Evolutionary conservation across 2,888 invertebrate genomes (phyloP).

Genomic region (Coenonympha glycerion): DNA sequence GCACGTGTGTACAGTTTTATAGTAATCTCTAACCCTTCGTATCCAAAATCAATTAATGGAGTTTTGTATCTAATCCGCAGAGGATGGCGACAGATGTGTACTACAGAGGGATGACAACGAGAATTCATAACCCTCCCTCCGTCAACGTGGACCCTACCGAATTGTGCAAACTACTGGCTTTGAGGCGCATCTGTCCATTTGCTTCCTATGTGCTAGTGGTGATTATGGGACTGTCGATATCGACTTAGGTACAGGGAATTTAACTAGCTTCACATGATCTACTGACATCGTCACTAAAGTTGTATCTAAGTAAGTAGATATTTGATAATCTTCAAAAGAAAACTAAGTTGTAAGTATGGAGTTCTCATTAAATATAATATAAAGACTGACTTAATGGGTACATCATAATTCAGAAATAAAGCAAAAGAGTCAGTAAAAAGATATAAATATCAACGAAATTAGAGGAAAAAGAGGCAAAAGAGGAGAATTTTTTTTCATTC

Average conservation of each 20-base stretch:
- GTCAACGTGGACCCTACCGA: slow-evolving; percentile 49
- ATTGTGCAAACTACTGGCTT: slow-evolving; percentile 68
- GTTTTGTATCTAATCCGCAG: slow-evolving; percentile 64
- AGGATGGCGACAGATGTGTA: slow-evolving; percentile 67
- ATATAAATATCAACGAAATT: no score
- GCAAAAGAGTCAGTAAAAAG: no score
- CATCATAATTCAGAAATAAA: no score
- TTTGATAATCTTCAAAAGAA: no score
- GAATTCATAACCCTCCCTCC: slow-evolving; percentile 63
- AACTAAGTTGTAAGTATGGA: background rate
- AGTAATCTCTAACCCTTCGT: slow-evolving; percentile 57
- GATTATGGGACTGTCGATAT: slow-evolving; percentile 29
- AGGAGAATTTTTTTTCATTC: no score
- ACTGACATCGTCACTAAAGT: background rate
- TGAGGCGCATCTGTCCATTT: slow-evolving; percentile 71
- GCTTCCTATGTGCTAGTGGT: slow-evolving; percentile 28
- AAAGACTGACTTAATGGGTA: background rate
- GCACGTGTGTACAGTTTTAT: slow-evolving; percentile 46
- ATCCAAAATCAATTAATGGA: slow-evolving; percentile 68
- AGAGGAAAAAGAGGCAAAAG: no score
- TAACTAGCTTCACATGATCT: background rate
- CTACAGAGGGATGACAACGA: slow-evolving; percentile 61
- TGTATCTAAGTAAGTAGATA: no score
- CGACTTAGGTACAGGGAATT: slow-evolving; percentile 1
- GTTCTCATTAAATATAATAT: background rate